A percentile compares a stretch with the other conserved stretches of the same genome.
Conservation (phyloP, 2,113 vertebrate species). For the Ardeotis arabs region DNA sequence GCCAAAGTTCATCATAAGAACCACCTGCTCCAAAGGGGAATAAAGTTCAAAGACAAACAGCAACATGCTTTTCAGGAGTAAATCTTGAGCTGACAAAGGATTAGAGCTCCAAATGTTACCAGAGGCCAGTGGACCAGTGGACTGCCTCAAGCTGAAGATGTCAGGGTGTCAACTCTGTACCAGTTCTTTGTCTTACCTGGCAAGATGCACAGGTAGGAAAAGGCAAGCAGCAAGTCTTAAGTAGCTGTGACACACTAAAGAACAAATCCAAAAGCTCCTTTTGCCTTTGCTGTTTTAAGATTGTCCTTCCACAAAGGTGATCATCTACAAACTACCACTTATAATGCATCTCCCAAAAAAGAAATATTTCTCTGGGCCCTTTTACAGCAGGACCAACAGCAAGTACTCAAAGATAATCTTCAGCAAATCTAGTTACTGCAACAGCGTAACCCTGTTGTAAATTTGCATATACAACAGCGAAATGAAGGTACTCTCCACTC, state of each 20-base stretch:
- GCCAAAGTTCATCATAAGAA: not conserved
- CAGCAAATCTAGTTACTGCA: not conserved
- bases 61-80: not conserved
- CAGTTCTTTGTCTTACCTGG: not conserved
- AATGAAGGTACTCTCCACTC: not conserved
- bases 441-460: not conserved
- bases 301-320: not conserved
- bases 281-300: not conserved
- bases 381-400: not conserved
- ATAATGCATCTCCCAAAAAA: not conserved
- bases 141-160: not conserved
- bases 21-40: not conserved
- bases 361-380: not conserved
- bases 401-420: not conserved
- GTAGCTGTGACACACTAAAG: not conserved
- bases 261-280: not conserved
- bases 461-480: not conserved
- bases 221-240: not conserved
- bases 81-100: not conserved
- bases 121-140: not conserved
- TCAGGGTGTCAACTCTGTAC: not conserved
- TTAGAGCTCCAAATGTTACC: not conserved
- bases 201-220: not conserved
- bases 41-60: not conserved
- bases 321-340: not conserved